These are phyloP conservation scores for Malurus alboscapulatus DNA, from an alignment of 2,113 vertebrate species.

Conservation along the genomic window DNA sequence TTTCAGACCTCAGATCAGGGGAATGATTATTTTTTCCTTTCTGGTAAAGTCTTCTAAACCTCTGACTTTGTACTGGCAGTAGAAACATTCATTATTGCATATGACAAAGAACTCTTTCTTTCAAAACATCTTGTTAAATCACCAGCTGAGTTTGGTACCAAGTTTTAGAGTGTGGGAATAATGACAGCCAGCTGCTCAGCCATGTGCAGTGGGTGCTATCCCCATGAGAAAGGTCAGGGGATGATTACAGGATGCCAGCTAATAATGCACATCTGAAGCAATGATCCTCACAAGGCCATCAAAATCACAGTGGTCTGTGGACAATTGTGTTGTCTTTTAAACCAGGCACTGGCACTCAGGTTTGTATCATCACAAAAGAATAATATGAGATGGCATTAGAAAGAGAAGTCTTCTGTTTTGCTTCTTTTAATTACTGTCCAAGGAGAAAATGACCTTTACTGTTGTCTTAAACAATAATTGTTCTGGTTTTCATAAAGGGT, in stretches of 20 bases:
- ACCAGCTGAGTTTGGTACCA: neutral
- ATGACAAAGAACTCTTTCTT: neutral
- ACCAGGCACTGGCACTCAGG: neutral
- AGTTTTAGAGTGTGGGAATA: neutral
- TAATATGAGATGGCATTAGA: neutral
- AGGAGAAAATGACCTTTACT: neutral
- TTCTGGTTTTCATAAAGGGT: neutral
- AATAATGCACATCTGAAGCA: neutral
- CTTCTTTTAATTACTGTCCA: neutral
- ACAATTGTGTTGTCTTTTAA: neutral
- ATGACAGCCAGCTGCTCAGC: neutral
- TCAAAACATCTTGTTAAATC: neutral
- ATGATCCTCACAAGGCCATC: neutral
- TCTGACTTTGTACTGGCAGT: neutral
- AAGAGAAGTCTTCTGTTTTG: neutral
- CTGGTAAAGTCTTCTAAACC: neutral
- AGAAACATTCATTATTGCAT: conserved; percentile 17
- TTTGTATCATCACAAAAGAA: neutral
- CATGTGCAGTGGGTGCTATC: neutral
- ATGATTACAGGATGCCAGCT: neutral
- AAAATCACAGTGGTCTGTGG: neutral
- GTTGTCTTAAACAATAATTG: neutral
- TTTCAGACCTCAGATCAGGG: neutral
- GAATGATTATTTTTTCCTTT: conserved; percentile 5
- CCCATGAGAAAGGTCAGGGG: neutral